phyloP scores from a whole-genome alignment of 2,888 invertebrate species.

The Ophion ventricosus region DNA sequence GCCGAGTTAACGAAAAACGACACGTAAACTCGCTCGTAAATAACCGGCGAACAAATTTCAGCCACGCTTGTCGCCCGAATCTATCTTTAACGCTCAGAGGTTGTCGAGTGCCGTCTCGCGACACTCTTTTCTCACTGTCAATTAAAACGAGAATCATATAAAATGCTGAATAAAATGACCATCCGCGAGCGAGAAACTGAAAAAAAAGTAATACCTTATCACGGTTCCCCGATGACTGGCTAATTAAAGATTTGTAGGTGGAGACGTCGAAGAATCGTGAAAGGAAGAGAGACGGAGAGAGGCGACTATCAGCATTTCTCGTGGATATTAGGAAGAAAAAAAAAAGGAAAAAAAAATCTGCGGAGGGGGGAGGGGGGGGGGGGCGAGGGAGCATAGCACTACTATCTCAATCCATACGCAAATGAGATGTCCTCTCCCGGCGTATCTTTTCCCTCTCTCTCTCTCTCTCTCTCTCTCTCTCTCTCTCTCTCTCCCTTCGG shows the following conservation, averaged over 20 bases:
- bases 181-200: neutral
- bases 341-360: constrained; percentile 65
- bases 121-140: constrained; percentile 44
- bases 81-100: constrained; percentile 74
- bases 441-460: constrained; percentile 61
- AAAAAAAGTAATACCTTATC: constrained; percentile 30
- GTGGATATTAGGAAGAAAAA: constrained; percentile 71
- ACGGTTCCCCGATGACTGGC: neutral
- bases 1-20: constrained; percentile 69
- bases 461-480: constrained; percentile 4
- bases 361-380: constrained; percentile 16
- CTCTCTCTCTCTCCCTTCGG: constrained; percentile 7
- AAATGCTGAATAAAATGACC: constrained; percentile 11
- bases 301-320: constrained; percentile 77
- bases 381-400: constrained; percentile 68
- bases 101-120: constrained; percentile 67
- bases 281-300: neutral
- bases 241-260: constrained; percentile 18
- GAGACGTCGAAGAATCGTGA: constrained; percentile 20
- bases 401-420: constrained; percentile 82
- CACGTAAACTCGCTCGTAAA: constrained; percentile 80
- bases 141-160: constrained; percentile 29
- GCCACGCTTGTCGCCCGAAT: constrained; percentile 73
- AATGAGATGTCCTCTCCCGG: constrained; percentile 75
- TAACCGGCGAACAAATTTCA: constrained; percentile 78